Percentiles rank a stretch among this genome's conserved stretches.
Evolutionary conservation across 2,888 invertebrate species (phyloP).

Genomic region (Phalera bucephala): DNA sequence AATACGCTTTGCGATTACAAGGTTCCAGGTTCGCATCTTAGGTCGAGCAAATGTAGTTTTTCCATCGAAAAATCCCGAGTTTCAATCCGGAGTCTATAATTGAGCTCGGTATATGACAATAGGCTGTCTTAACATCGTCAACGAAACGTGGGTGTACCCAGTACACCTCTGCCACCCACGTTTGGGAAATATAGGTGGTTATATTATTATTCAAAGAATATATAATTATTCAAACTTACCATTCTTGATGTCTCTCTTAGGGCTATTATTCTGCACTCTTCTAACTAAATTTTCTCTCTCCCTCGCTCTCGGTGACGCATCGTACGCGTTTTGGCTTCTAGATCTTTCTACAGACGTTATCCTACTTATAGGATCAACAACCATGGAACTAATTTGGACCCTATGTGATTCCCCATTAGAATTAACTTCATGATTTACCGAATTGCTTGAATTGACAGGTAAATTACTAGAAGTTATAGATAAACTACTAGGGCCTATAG

Average conservation of each 20-base stretch:
- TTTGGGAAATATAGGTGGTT: too few relatives aligned
- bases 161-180: too few relatives aligned
- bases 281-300: conserved; percentile 45
- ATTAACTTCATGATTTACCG: conserved; percentile 19
- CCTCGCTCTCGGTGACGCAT: conserved; percentile 42
- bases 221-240: too few relatives aligned
- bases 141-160: too few relatives aligned
- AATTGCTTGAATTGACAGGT: neutral
- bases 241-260: conserved; percentile 53
- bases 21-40: too few relatives aligned
- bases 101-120: too few relatives aligned
- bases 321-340: conserved; percentile 65
- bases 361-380: conserved; percentile 15
- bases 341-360: conserved; percentile 54
- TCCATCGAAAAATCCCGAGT: too few relatives aligned
- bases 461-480: neutral
- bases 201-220: too few relatives aligned
- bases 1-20: too few relatives aligned
- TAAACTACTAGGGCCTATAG: neutral
- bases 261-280: conserved; percentile 50
- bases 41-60: too few relatives aligned
- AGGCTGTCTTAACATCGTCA: too few relatives aligned
- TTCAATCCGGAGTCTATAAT: too few relatives aligned
- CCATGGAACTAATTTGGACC: conserved; percentile 9
- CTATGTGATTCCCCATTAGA: conserved; percentile 23